phyloP scores from a whole-genome alignment of 1,140 invertebrate species.

The Drosophila novamexicana region DNA sequence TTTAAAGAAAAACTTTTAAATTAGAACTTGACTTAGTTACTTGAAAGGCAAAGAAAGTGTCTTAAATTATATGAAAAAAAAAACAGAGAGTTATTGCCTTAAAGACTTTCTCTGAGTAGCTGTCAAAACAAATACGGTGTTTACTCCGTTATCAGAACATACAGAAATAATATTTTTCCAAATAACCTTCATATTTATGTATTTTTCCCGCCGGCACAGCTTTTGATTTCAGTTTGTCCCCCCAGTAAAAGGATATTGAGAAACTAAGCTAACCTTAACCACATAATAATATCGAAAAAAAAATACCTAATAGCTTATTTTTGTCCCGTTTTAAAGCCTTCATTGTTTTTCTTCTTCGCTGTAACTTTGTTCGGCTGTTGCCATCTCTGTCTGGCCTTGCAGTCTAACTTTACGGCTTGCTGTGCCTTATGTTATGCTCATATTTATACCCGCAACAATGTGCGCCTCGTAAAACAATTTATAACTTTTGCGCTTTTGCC shows the following conservation, averaged over 20 bases:
- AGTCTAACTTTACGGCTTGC: slow-evolving; percentile 56
- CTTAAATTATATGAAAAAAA: background rate
- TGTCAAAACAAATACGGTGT: too few species aligned
- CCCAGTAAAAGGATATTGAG: too few species aligned
- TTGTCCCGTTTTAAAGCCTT: background rate
- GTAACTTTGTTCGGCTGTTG: background rate
- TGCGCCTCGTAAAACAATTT: slow-evolving; percentile 80
- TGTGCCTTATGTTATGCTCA: slow-evolving; percentile 53
- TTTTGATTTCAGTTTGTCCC: too few species aligned
- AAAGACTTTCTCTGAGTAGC: background rate
- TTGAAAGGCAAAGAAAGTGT: background rate
- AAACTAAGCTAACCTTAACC: too few species aligned
- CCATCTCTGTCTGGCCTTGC: slow-evolving; percentile 14
- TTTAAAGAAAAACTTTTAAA: slow-evolving; percentile 7
- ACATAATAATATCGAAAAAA: too few species aligned
- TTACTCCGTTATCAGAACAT: too few species aligned
- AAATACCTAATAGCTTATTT: too few species aligned
- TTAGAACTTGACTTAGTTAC: background rate
- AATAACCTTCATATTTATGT: too few species aligned
- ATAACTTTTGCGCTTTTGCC: slow-evolving; percentile 81
- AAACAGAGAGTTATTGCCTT: background rate
- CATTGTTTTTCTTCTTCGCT: background rate
- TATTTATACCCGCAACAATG: slow-evolving; percentile 67
- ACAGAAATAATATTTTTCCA: too few species aligned
- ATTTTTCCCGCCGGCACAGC: too few species aligned